phyloP scores from a whole-genome alignment of 2,113 vertebrate species.

The Clupea harengus region DNA sequence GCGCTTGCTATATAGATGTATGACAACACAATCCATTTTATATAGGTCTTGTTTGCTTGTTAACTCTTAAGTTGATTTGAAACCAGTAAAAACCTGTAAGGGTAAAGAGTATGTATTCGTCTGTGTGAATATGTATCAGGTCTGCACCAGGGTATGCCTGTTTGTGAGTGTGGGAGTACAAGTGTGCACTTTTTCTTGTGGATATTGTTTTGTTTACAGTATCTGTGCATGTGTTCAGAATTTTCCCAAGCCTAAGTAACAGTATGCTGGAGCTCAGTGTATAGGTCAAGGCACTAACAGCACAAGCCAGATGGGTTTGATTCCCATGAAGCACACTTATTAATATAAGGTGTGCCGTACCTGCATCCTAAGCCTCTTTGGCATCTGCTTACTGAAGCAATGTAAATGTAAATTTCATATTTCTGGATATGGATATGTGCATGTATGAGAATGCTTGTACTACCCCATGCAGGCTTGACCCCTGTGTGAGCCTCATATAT shows the following conservation, averaged over 20 bases:
- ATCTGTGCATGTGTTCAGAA: background rate
- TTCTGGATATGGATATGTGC: conserved; percentile 19
- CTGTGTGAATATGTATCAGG: background rate
- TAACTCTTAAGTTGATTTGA: background rate
- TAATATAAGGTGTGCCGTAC: background rate
- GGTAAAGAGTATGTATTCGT: background rate
- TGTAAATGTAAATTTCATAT: background rate
- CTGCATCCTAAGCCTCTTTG: background rate
- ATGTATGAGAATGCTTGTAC: conserved; percentile 12
- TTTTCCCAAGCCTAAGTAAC: too few relatives aligned
- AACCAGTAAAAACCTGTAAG: background rate
- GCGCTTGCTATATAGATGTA: background rate
- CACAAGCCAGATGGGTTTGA: too few relatives aligned
- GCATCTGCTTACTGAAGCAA: background rate
- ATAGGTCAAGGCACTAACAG: too few relatives aligned
- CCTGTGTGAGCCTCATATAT: background rate
- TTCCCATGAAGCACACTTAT: too few relatives aligned
- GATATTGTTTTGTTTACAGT: background rate
- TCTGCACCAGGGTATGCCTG: background rate
- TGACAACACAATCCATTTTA: background rate
- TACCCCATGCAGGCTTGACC: background rate
- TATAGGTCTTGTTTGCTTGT: background rate
- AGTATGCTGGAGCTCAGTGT: too few relatives aligned
- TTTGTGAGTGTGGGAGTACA: background rate
- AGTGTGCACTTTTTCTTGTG: too few relatives aligned